Evolutionary conservation across 64 coral and sea anemone genomes (phyloP).

Genomic region (Stylophora pistillata): DNA sequence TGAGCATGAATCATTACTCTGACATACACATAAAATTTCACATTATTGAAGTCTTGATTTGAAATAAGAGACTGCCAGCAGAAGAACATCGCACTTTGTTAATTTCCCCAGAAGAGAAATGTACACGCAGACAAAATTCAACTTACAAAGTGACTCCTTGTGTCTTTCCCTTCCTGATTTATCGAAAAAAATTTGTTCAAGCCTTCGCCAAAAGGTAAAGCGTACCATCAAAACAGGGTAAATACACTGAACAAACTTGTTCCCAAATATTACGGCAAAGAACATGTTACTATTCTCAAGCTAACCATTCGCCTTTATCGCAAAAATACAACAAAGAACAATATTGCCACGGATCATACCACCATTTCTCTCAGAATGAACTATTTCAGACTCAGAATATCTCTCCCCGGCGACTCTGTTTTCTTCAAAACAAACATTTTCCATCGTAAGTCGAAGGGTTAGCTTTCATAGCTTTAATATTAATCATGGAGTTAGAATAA

Average conservation of each 20-base stretch:
- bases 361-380: neutral
- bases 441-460: constrained; percentile 60
- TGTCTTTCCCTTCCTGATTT: neutral
- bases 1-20: neutral
- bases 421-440: constrained; percentile 91
- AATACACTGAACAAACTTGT: constrained; percentile 49
- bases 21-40: neutral
- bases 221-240: constrained; percentile 33
- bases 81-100: neutral
- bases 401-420: neutral
- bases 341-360: neutral
- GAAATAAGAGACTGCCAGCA: neutral
- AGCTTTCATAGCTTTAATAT: constrained; percentile 89
- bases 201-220: neutral
- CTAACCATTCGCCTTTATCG: constrained; percentile 7
- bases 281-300: neutral
- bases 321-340: neutral
- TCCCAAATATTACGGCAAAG: constrained; percentile 21
- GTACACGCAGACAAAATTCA: no score
- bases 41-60: neutral
- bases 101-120: neutral
- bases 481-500: constrained; percentile 79
- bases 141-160: neutral
- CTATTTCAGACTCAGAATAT: neutral
- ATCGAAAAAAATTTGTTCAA: neutral